Base-by-base conservation (phyloP, 2,888 invertebrate genomes). In the Athetis lepigone region DNA sequence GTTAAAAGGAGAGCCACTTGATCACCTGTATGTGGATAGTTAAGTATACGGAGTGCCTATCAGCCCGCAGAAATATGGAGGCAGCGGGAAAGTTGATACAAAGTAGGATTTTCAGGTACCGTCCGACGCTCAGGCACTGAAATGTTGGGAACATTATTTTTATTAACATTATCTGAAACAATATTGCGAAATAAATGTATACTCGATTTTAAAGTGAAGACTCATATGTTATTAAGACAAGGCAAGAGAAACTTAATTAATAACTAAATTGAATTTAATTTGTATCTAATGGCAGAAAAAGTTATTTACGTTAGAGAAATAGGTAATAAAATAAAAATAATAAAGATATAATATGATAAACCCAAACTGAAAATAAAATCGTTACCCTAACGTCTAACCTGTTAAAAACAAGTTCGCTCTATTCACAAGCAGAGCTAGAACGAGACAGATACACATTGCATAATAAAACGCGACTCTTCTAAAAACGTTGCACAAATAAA, bases 91-190 rank as follows among this genome's bases (percentile, higher is more conserved):
- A 93, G 90, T 92, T 92, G 91, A 92, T 92, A 91, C 92, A 88
- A 91, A 92, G 92, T 91, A 90, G 87, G 88, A 90, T 91, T 92
- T 92, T 90, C 92, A 90, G 88, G 92, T 92, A 94, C 85, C 80
- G 92, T 88, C 81, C 51, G 89, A 79, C 79, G 50, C 82, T 77
- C 81, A 80, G 82, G 21, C 61, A 54, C 75, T 79, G 70, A 74
- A 63, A 65, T 64, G 29, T 56, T 4, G 25, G 8, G 18, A 42
- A 37, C 7, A 67, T 37, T 42, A 57, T 51, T 54, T 68, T 63
- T 52, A 37, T 33, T 18, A 36, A 25, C 16, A 18, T 7, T n/a
- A 27, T 21, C 3, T 8, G 0, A 1, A 5, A 9, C 6, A 54
- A 37, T 42, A 6, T 47, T 5, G 2, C 6, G n/a, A 23, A 4